Conservation (phyloP, 2,113 vertebrate species). For the Rhinolophus sinicus region DNA sequence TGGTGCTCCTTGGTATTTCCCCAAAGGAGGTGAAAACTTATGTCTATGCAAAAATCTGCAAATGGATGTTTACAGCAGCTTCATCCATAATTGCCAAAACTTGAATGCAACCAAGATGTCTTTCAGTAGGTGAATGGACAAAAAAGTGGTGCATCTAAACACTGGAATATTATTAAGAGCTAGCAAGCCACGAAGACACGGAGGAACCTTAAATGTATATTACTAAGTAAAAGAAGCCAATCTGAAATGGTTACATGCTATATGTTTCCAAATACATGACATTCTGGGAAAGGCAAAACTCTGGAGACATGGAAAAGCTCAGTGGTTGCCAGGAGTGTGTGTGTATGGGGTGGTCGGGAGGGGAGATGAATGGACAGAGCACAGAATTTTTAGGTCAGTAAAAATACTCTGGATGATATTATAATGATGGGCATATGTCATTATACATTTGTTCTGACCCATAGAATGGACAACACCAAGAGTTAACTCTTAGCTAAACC, state of each 20-base stretch:
- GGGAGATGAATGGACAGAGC: neutral
- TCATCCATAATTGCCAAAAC: neutral
- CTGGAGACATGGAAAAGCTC: neutral
- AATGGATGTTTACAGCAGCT: neutral
- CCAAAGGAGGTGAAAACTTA: neutral
- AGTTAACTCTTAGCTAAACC: neutral
- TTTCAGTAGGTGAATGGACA: neutral
- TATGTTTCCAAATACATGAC: neutral
- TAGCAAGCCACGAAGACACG: neutral
- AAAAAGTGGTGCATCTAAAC: neutral
- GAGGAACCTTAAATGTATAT: neutral
- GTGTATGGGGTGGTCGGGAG: neutral
- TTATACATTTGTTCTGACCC: neutral
- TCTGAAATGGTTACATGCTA: neutral
- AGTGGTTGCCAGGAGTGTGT: neutral
- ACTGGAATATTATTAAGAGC: too few relatives aligned
- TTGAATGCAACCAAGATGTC: neutral
- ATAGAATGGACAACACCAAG: neutral
- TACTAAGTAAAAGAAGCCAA: neutral
- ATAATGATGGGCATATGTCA: neutral
- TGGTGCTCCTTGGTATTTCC: neutral
- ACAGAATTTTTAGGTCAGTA: neutral
- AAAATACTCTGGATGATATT: neutral
- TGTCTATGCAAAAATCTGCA: neutral
- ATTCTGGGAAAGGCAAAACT: neutral